Conservation (phyloP, 2,888 invertebrate species). For the Rhamnusium bicolor region DNA sequence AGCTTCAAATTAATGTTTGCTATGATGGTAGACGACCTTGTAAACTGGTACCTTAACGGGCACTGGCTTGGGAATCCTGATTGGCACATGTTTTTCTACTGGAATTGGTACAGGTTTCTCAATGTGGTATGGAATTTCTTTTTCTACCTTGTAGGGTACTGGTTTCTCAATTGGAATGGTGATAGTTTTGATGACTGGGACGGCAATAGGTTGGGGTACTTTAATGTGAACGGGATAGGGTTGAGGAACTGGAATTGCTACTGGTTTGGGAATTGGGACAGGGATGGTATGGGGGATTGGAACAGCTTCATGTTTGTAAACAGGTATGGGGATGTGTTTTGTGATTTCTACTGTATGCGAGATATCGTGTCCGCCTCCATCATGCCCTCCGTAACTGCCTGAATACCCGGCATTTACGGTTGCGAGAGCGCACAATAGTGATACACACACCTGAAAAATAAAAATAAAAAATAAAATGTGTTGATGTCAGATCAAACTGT, state of each 20-base stretch:
- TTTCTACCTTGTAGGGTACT: constrained; percentile 81
- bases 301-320: constrained; percentile 72
- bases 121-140: constrained; percentile 77
- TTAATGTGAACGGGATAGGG: constrained; percentile 81
- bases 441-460: constrained; percentile 64
- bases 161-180: constrained; percentile 82
- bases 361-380: constrained; percentile 66
- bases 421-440: constrained; percentile 63
- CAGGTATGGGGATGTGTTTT: constrained; percentile 76
- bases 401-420: constrained; percentile 66
- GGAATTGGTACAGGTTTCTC: constrained; percentile 81
- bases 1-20: constrained; percentile 71
- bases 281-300: constrained; percentile 72
- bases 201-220: constrained; percentile 79
- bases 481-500: too few relatives aligned
- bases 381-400: constrained; percentile 61
- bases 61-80: constrained; percentile 80
- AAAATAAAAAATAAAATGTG: too few relatives aligned
- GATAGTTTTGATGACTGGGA: constrained; percentile 80
- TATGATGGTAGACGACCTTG: constrained; percentile 81
- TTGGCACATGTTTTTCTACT: constrained; percentile 79
- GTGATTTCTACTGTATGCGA: constrained; percentile 80
- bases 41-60: constrained; percentile 82
- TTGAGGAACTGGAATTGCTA: constrained; percentile 79
- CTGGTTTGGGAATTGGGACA: constrained; percentile 79